Evolutionary conservation across 2,113 vertebrate species (phyloP), one percentile per base, ranked within the genome.

Genomic region (Scytalopus superciliaris): DNA sequence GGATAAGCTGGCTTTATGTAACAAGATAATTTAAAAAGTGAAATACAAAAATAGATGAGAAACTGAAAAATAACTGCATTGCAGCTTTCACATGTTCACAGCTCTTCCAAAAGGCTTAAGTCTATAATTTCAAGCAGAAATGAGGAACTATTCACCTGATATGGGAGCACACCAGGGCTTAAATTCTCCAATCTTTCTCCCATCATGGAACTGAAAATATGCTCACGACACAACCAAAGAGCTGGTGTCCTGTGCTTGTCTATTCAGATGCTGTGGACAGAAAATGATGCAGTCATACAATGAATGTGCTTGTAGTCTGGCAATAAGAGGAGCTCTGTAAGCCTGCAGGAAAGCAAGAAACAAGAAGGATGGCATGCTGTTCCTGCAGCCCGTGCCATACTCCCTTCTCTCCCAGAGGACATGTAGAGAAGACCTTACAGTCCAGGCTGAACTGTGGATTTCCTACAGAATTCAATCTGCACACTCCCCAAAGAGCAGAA

Each of bases 31-130:
- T 91, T 93, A 45, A 82, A 90, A 90, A 81, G 30, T 92, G 39
- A 84, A 90, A 88, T 88, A 63, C 47, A 63, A 52, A 95, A 94
- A 88, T 90, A 90, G 69, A 59, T 59, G 52, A 13, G 49, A 86
- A 85, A 74, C 90, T 83, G 73, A 93, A 75, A 90, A 96, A 88
- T 91, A 93, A 67, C 87, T 62, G 85, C 87, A 84, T 76, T 96
- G 96, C 90, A 95, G 92, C 39, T 95, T 93, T 96, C 24, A 7
- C 56, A 64, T 80, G 50, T 87, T 95, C 82, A 37, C 55, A 88
- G 72, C 35, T 90, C 39, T 85, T 78, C 66, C 49, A 89, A 72
- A 78, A 72, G 92, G 3, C 66, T 72, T 67, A 89, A 63, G 56
- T 77, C 47, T 81, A 2, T 80, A 87, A 93, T 95, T 95, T 86